Evolutionary conservation across 2,113 vertebrate genomes (phyloP).

Genomic region (Mastomys coucha): DNA sequence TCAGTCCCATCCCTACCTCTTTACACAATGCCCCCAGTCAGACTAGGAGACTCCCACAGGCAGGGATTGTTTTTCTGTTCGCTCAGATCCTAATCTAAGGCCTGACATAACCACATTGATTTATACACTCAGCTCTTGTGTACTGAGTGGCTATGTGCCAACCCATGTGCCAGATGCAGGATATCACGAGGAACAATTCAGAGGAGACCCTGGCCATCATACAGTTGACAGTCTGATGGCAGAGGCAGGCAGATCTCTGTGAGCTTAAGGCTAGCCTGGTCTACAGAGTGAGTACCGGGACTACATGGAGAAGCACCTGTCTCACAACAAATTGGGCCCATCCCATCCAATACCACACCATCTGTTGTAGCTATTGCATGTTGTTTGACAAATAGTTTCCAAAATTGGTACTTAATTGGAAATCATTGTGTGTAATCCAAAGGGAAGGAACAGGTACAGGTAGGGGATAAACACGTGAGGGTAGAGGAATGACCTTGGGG

Average conservation of each 20-base stretch:
- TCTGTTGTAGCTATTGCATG: too few species aligned
- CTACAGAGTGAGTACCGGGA: background rate
- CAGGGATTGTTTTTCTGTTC: background rate
- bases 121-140: background rate
- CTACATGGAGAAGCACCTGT: background rate
- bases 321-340: background rate
- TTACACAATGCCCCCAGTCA: background rate
- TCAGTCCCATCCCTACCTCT: accelerated
- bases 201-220: background rate
- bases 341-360: too few species aligned
- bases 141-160: background rate
- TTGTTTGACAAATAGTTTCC: background rate
- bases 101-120: background rate
- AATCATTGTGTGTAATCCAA: background rate
- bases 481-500: background rate
- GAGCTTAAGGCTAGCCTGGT: too few species aligned
- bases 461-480: background rate
- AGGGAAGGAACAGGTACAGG: background rate
- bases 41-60: background rate
- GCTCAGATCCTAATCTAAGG: background rate
- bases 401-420: background rate
- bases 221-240: background rate
- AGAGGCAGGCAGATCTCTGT: background rate
- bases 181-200: background rate
- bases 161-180: background rate